Percentiles rank a stretch among this genome's conserved stretches.
These are phyloP conservation scores for Yasuhikotakia modesta DNA, from an alignment of 2,797 vertebrate genomes.

Conservation along the genomic window DNA sequence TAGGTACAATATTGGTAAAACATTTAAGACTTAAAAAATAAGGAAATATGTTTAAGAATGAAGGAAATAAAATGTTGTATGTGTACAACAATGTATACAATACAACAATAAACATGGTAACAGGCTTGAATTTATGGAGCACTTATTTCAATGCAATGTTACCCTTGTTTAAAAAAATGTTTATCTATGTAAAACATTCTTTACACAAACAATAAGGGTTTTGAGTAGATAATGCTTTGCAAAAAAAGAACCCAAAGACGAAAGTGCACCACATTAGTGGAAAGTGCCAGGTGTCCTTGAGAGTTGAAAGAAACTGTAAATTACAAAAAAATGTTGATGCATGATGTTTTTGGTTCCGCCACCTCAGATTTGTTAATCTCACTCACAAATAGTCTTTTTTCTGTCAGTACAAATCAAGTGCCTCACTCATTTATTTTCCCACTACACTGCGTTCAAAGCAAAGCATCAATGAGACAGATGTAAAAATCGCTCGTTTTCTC, in stretches of 20 bases:
- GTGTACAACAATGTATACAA: too few species aligned
- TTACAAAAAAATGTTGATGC: neutral
- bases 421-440: constrained; percentile 41
- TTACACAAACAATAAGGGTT: neutral
- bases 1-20: neutral
- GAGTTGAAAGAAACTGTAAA: neutral
- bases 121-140: neutral
- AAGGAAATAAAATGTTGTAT: too few species aligned
- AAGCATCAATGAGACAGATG: constrained; percentile 62
- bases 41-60: too few species aligned
- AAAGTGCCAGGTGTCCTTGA: constrained; percentile 25
- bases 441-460: constrained; percentile 60
- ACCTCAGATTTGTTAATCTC: constrained; percentile 8
- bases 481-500: constrained; percentile 59
- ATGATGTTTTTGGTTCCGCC: neutral
- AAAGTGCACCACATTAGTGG: neutral
- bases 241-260: neutral
- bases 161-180: neutral
- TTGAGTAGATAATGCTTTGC: neutral
- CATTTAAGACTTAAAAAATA: too few species aligned
- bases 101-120: neutral
- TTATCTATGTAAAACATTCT: neutral
- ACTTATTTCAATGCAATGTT: neutral
- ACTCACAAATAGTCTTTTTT: neutral
- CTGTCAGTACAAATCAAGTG: constrained; percentile 53